Base-by-base conservation (phyloP, 2,797 vertebrate species). In the Helicolenus hilgendorfi region DNA sequence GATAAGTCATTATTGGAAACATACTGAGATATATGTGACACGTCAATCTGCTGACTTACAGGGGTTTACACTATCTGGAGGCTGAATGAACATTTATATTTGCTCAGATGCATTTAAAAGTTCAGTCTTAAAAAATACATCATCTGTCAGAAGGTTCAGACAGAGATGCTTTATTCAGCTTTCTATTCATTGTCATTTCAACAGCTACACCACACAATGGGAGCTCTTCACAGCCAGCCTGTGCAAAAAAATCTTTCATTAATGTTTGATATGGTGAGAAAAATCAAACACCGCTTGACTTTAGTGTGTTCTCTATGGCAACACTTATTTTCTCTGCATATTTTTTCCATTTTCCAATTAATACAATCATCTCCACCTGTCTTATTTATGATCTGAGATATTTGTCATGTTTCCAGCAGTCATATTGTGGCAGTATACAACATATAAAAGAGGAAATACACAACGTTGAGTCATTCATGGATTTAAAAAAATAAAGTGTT, bases 1-100 rank as follows among this genome's bases (percentile, higher is more conserved):
- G 41, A 90, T 85, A 78, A 85, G 38, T 93, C 83, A 80, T 89
- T 85, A 88, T 59, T 82, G 22, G 70, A 78, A 90, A 73, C 33
- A 59, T 9, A 33, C 69, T n/a, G 36, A 33, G 72, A 60, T 41
- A 35, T 45, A 7, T 69, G n/a, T 41, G 71, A 35, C 26, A 62
- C 15, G 26, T 15, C 68, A 24, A 8, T 77, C 56, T 56, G 56
- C 14, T 20, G 53, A 7, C 67, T 79, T 24, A 5, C 18, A 70
- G 20, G 18, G 36, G n/a, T 33, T 36, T 18, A 29, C 26, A 36
- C 72, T 29, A 79, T 74, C 45, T 56, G 18, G 2, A 72, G 7
- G 3, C 24, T 41, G 49, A 69, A 62, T 75, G 11, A 58, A 69
- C n/a, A 72, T 36, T 11, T 24, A 1, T 33, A 27, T 14, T n/a